phyloP scores from a whole-genome alignment of 2,113 vertebrate genomes.

The Helogale parvula region DNA sequence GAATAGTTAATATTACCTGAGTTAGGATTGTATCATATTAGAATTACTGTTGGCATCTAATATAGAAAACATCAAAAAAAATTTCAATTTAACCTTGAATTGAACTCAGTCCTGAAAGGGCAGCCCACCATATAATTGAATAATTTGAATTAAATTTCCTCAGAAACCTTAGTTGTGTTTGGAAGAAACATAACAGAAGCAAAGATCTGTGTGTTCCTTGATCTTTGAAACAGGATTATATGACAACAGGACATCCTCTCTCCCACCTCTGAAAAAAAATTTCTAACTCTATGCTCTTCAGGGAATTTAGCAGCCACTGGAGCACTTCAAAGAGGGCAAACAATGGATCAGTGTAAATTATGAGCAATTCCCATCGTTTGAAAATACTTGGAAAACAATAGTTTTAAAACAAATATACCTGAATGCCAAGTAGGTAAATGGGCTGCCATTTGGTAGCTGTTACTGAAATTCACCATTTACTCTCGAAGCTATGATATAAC shows the following conservation, averaged over 20 bases:
- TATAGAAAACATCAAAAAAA: conserved; percentile 1
- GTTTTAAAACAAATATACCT: conserved; percentile 56
- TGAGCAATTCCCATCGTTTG: background rate
- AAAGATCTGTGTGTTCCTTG: background rate
- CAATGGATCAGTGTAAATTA: background rate
- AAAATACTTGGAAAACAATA: conserved; percentile 56
- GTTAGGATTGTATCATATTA: conserved; percentile 33
- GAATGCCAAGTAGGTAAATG: background rate
- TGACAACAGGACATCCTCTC: background rate
- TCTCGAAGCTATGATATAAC: background rate
- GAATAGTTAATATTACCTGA: background rate
- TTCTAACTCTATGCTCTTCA: conserved; percentile 24
- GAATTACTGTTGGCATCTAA: conserved; percentile 55
- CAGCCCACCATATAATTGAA: background rate
- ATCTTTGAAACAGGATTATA: conserved; percentile 46
- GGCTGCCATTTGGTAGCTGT: background rate
- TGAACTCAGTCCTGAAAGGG: conserved; percentile 41
- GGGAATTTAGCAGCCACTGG: background rate
- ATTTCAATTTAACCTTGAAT: conserved; percentile 38
- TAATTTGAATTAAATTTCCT: conserved; percentile 51
- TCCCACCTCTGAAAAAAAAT: background rate
- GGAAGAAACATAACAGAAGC: background rate
- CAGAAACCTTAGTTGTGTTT: conserved; percentile 40
- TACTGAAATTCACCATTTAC: background rate
- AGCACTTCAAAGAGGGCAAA: conserved; percentile 26